phyloP scores from a whole-genome alignment of 2,113 vertebrate species.

The Benitochromis conjunctus region DNA sequence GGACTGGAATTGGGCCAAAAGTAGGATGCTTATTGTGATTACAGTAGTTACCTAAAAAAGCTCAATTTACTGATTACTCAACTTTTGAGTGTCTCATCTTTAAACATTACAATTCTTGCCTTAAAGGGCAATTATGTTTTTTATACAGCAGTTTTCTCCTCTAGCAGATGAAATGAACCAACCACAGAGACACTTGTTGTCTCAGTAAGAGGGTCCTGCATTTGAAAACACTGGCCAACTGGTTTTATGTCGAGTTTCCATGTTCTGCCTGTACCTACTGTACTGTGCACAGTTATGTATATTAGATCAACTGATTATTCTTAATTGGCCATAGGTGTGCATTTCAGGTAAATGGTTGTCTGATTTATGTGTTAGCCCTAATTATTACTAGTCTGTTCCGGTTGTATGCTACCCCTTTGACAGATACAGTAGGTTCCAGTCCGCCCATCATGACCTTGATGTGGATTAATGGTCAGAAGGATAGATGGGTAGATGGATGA shows the following conservation, averaged over 20 bases:
- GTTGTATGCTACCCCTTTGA: background rate
- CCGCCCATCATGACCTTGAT: background rate
- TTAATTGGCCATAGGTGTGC: background rate
- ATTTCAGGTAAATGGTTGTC: background rate
- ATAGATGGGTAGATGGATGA: background rate
- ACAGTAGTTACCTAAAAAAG: background rate
- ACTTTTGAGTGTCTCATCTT: background rate
- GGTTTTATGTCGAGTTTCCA: background rate
- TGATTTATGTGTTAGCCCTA: background rate
- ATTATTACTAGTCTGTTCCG: background rate
- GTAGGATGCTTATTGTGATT: background rate
- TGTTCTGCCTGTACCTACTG: background rate
- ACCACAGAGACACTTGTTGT: no score
- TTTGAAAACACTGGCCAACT: background rate
- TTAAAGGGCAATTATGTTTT: background rate
- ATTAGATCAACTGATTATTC: background rate
- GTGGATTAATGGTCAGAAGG: background rate
- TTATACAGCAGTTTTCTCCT: no score
- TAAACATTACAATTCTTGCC: background rate
- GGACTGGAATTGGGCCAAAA: background rate
- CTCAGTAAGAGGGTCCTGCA: background rate
- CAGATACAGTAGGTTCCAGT: background rate
- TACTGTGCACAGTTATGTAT: background rate
- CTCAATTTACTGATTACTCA: background rate
- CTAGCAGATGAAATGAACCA: no score